Evolutionary conservation across 2,888 invertebrate genomes (phyloP).

Genomic region (Gymnoscelis rufifasciata): DNA sequence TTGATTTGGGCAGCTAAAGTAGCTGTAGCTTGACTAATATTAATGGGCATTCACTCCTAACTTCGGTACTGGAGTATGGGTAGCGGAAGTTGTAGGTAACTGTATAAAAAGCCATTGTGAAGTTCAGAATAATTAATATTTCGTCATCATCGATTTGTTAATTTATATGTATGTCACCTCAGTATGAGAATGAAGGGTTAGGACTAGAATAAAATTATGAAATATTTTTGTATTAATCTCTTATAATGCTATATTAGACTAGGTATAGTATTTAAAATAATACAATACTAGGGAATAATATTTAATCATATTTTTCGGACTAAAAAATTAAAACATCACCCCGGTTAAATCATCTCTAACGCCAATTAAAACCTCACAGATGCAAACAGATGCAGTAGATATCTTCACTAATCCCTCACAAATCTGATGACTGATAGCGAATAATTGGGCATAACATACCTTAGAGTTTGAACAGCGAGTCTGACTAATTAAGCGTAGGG

Average conservation of each 20-base stretch:
- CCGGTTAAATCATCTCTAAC: neutral
- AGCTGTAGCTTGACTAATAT: slow-evolving; percentile 6
- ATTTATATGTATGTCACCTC: too few relatives aligned
- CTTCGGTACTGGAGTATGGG: neutral
- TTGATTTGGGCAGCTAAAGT: slow-evolving; percentile 16
- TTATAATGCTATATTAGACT: too few relatives aligned
- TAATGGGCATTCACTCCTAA: neutral
- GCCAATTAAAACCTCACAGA: neutral
- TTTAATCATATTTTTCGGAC: too few relatives aligned
- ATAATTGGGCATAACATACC: slow-evolving; percentile 9
- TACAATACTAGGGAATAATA: too few relatives aligned
- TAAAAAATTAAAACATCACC: neutral
- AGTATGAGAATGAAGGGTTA: too few relatives aligned
- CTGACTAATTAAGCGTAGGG: slow-evolving; percentile 8
- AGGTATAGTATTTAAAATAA: too few relatives aligned
- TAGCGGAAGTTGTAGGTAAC: neutral
- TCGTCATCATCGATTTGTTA: too few relatives aligned
- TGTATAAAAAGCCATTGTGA: neutral
- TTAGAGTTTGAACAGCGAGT: slow-evolving; percentile 1
- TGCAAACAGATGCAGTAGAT: slow-evolving; percentile 1
- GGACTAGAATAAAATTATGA: too few relatives aligned
- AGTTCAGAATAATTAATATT: neutral
- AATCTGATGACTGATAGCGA: slow-evolving; percentile 5
- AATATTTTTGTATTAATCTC: too few relatives aligned
- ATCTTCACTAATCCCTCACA: slow-evolving; percentile 4